phyloP scores from a whole-genome alignment of 2,888 invertebrate species.

The Liodrosophila aerea region DNA sequence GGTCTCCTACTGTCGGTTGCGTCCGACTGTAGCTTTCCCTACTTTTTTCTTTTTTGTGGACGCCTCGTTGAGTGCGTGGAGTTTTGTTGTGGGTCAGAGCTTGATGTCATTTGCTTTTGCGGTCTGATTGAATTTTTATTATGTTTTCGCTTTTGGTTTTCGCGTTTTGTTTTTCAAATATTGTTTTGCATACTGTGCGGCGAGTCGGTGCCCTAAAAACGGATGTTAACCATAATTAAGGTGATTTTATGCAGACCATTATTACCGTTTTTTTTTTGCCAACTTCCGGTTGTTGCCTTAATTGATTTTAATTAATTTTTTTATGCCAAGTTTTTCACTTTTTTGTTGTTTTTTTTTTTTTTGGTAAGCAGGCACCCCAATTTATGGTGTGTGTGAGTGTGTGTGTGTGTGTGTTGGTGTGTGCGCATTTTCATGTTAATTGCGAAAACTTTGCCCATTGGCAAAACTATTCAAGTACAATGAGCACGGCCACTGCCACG shows the following conservation, averaged over 20 bases:
- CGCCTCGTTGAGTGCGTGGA: constrained; percentile 44
- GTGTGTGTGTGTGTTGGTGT: constrained; percentile 15
- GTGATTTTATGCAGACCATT: constrained; percentile 70
- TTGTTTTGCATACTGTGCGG: constrained; percentile 50
- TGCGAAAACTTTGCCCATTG: constrained; percentile 63
- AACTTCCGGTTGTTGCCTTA: constrained; percentile 49
- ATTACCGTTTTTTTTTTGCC: constrained; percentile 49
- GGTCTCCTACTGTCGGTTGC: too few species aligned
- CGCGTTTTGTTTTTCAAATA: constrained; percentile 24
- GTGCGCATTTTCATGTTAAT: constrained; percentile 63
- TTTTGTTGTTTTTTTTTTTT: constrained; percentile 10
- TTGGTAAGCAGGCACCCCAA: constrained; percentile 23
- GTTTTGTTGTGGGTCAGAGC: constrained; percentile 55
- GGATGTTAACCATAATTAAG: constrained; percentile 73
- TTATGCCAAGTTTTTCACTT: constrained; percentile 40
- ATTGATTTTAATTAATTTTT: constrained; percentile 77
- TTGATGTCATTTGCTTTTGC: constrained; percentile 39
- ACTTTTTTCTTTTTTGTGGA: too few species aligned
- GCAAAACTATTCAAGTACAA: constrained; percentile 63
- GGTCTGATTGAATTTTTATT: constrained; percentile 75
- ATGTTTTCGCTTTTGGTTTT: constrained; percentile 46
- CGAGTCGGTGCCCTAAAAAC: constrained; percentile 1
- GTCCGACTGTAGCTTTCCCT: too few species aligned
- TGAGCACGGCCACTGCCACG: constrained; percentile 47
- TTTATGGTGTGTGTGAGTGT: constrained; percentile 10